These are phyloP conservation scores for Smutsia gigantea DNA, from an alignment of 2,797 vertebrate genomes.

Conservation along the genomic window DNA sequence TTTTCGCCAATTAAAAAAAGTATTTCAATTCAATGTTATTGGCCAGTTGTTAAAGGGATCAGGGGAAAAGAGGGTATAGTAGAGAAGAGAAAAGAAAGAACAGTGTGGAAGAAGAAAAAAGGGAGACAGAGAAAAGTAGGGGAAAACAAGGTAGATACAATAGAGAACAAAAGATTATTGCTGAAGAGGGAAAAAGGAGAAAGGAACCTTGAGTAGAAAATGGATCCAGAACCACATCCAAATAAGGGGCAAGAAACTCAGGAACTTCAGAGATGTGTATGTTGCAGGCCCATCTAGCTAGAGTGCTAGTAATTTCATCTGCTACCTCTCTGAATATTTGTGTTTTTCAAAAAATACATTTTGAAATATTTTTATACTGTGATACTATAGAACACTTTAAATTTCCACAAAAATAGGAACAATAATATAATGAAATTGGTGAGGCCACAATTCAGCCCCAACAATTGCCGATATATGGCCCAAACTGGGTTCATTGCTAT, in stretches of 20 bases:
- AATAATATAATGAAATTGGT: background rate
- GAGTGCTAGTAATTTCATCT: background rate
- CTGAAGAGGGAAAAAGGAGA: background rate
- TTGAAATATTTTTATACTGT: background rate
- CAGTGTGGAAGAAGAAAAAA: background rate
- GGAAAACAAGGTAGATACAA: background rate
- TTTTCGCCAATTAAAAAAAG: background rate
- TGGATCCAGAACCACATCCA: background rate
- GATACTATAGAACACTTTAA: background rate
- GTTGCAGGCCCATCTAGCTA: background rate
- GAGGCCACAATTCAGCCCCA: background rate
- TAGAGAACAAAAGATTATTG: background rate
- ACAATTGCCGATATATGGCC: background rate
- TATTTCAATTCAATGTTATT: background rate
- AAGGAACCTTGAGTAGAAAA: background rate
- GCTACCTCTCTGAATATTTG: background rate
- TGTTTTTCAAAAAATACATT: background rate
- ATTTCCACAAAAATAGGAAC: background rate
- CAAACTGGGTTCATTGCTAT: background rate
- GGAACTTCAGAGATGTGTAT: background rate
- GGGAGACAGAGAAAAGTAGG: background rate
- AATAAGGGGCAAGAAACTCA: background rate
- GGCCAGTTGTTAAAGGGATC: background rate
- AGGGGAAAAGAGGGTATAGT: background rate
- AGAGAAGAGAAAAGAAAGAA: background rate